Percentiles rank a stretch among this genome's conserved stretches.
These are phyloP conservation scores for Chrysemys picta DNA, from an alignment of 2,113 vertebrate species.

Conservation along the genomic window DNA sequence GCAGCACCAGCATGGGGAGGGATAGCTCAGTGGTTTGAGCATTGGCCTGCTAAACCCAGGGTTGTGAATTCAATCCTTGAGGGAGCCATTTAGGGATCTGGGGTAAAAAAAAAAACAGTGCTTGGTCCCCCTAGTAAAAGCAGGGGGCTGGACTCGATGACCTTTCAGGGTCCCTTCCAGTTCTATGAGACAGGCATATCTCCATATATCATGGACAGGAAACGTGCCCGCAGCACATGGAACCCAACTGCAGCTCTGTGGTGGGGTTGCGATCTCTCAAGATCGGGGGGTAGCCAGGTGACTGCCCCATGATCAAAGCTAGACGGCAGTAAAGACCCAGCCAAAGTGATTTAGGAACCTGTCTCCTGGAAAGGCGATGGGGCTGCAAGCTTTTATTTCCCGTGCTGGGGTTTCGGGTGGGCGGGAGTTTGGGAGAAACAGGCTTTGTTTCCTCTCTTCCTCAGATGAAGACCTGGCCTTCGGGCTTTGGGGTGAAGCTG, in stretches of 20 bases:
- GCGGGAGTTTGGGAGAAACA: neutral
- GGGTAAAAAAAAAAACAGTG: no score
- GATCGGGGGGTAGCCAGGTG: neutral
- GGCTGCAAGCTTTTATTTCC: neutral
- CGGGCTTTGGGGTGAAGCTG: slow-evolving; percentile 48
- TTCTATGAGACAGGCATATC: no score
- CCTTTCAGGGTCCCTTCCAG: no score
- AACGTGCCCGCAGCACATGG: no score
- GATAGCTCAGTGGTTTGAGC: no score
- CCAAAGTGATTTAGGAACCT: neutral
- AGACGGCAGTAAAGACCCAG: neutral
- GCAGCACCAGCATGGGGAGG: neutral
- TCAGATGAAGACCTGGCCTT: slow-evolving; percentile 49
- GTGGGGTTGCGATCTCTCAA: neutral
- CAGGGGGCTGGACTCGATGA: no score
- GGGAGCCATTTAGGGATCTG: no score
- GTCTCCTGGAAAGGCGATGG: neutral
- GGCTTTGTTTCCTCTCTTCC: neutral
- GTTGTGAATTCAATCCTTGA: no score
- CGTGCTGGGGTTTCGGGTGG: neutral
- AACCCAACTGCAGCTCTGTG: neutral
- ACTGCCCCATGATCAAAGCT: neutral
- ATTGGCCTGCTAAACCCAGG: no score
- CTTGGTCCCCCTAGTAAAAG: no score
- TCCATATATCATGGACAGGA: neutral